Base-by-base conservation (phyloP, 2,113 vertebrate species). In the Tylochromis polylepis region DNA sequence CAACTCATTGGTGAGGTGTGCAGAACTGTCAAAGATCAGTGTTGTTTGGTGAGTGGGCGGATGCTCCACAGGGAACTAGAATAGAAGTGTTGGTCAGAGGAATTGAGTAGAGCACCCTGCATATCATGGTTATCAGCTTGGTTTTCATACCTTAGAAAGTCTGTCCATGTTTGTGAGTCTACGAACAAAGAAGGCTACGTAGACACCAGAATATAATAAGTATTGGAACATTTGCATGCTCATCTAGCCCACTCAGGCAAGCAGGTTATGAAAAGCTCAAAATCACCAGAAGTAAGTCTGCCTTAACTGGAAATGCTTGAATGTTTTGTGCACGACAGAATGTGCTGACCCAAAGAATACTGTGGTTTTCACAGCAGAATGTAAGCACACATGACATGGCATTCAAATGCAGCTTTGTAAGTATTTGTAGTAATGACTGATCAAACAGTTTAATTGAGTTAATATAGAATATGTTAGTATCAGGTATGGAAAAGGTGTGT, bases 21-120 rank as follows among this genome's bases (percentile, higher is more conserved):
- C 60, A 86, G 87, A 86, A 81, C 70, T 72, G 49, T 85, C 80
- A 83, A 80, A 78, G 77, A 31, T 83, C 56, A 86, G 11, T 12
- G 58, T 83, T 85, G 72, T 91, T 85, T 87, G 72, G 81, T 16
- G 38, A 90, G 55, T 84, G 82, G 79, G 87, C 70, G 60, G 55
- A 80, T 34, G 82, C 22, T 81, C 22, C 62, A 18, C 16, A 20
- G 46, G 34, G 18, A 22, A 29, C n/a, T 36, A 43, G 36, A 31
- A 18, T 11, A 18, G 29, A 65, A 38, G 10, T 59, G 49, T 56
- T 41, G 22, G 58, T 43, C 34, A 67, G 31, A 79, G 14, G 6
- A 43, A 11, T 6, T 5, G 14, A 55, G 10, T 55, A 5, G 46
- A 55, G 38, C 11, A 41, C 31, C 6, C 43, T n/a, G 20, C 79